phyloP scores from a whole-genome alignment of 2,888 invertebrate species.

The Sinotaia quadrata region DNA sequence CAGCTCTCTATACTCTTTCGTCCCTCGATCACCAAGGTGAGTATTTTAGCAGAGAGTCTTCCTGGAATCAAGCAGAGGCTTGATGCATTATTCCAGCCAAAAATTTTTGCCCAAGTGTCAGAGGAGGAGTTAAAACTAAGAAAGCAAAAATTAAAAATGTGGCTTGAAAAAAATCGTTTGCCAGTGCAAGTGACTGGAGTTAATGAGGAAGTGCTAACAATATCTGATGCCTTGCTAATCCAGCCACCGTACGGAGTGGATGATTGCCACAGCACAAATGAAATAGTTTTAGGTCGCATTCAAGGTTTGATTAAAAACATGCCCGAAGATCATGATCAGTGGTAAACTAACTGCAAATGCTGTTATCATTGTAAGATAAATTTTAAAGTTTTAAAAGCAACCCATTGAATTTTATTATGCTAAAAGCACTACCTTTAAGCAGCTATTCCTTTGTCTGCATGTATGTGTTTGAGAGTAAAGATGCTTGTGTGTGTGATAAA shows the following conservation, averaged over 20 bases:
- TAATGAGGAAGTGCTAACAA: constrained; percentile 53
- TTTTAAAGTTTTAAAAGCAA: too few relatives aligned
- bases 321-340: constrained; percentile 63
- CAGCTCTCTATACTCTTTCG: constrained; percentile 54
- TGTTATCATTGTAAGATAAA: too few relatives aligned
- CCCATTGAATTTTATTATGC: too few relatives aligned
- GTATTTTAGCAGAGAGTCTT: constrained; percentile 48
- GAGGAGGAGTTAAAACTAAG: constrained; percentile 53
- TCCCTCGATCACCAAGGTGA: constrained; percentile 55
- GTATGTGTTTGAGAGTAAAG: too few relatives aligned
- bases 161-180: constrained; percentile 68
- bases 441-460: too few relatives aligned
- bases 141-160: constrained; percentile 57
- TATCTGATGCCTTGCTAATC: constrained; percentile 66
- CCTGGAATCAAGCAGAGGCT: constrained; percentile 43
- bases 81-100: constrained; percentile 55
- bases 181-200: constrained; percentile 60
- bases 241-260: constrained; percentile 65
- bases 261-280: constrained; percentile 70
- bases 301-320: constrained; percentile 69
- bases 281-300: constrained; percentile 70
- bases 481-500: too few relatives aligned
- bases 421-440: too few relatives aligned
- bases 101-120: constrained; percentile 30
- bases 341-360: too few relatives aligned